Percentiles rank a stretch among this genome's conserved stretches.
Conservation (phyloP, 53 echinoderm and acorn worm genomes). For the Luidia sarsii region DNA sequence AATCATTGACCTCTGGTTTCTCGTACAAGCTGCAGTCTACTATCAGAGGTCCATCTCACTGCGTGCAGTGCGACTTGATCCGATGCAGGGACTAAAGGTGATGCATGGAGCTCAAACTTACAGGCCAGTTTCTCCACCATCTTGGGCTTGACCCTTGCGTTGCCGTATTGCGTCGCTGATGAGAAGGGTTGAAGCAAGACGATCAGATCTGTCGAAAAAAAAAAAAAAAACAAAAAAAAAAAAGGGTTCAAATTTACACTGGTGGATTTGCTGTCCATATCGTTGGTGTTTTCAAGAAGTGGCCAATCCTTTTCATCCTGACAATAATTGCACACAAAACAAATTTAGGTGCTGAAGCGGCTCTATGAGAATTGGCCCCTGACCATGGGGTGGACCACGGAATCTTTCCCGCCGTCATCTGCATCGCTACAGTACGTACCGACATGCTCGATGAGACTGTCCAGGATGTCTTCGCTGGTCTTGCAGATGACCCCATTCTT, state of each 20-base stretch:
- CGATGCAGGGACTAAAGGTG: neutral
- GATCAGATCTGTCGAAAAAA: conserved; percentile 66
- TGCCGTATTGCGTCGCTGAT: conserved; percentile 85
- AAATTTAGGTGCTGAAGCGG: no score
- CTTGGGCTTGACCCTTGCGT: conserved; percentile 81
- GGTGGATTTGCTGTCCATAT: no score
- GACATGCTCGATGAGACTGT: conserved; percentile 84
- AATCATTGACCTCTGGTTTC: no score
- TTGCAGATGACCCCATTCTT: conserved; percentile 88
- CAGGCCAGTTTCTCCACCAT: conserved; percentile 93
- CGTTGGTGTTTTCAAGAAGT: no score
- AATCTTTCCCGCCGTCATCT: neutral
- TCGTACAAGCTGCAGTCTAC: neutral
- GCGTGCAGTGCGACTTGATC: neutral
- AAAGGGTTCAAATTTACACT: no score
- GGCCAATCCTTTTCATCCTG: no score
- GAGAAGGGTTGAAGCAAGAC: conserved; percentile 88
- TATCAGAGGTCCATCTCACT: neutral
- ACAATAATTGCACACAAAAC: neutral
- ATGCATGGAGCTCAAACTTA: no score
- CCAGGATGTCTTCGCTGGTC: conserved; percentile 82
- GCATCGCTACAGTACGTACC: conserved; percentile 73
- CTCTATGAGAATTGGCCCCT: no score
- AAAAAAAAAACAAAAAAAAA: no score
- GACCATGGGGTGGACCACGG: neutral